phyloP scores from a whole-genome alignment of 2,888 invertebrate species.

The Scaptodrosophila latifasciaeformis region DNA sequence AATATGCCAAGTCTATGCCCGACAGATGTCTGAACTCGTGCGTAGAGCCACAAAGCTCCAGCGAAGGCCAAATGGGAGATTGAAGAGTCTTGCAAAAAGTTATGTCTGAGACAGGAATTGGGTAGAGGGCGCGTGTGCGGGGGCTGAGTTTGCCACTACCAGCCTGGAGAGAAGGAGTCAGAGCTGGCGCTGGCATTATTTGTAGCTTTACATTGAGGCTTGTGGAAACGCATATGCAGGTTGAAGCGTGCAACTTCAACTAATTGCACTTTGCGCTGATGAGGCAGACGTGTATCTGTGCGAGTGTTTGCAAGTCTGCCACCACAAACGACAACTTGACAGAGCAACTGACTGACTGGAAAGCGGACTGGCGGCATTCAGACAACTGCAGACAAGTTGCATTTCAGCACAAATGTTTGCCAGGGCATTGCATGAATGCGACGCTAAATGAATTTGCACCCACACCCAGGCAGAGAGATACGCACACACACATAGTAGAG shows the following conservation, averaged over 20 bases:
- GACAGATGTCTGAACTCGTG: constrained; percentile 52
- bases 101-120: not conserved
- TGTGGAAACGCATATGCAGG: constrained; percentile 33
- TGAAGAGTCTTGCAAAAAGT: too few species aligned
- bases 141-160: not conserved
- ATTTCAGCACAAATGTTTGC: constrained; percentile 68
- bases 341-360: constrained; percentile 42
- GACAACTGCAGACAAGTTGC: constrained; percentile 67
- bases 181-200: not conserved
- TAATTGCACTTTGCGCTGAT: constrained; percentile 68
- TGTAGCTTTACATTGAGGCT: too few species aligned
- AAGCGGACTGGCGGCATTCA: too few species aligned
- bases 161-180: not conserved
- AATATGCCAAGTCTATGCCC: constrained; percentile 19
- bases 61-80: not conserved
- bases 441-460: constrained; percentile 62
- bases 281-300: constrained; percentile 41
- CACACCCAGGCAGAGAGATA: constrained; percentile 6
- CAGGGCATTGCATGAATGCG: constrained; percentile 48
- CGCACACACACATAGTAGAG: too few species aligned
- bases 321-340: constrained; percentile 7
- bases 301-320: not conserved
- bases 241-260: constrained; percentile 64
- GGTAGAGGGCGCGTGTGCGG: not conserved
- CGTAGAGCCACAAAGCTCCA: constrained; percentile 28